phyloP scores from a whole-genome alignment of 1,140 invertebrate genomes.

The Brachionus calyciflorus region DNA sequence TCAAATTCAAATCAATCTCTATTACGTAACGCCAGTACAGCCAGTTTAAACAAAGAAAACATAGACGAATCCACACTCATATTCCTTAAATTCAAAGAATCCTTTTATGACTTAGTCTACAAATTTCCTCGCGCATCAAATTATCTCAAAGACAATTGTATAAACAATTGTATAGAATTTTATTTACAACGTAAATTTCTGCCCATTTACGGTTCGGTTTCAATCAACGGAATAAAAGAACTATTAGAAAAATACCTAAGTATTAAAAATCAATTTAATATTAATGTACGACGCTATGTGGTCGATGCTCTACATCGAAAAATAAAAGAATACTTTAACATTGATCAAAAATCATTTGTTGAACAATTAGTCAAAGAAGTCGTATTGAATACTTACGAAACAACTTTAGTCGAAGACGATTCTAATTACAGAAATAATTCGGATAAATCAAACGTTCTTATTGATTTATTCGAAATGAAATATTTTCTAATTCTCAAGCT shows the following conservation, averaged over 20 bases:
- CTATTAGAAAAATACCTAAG: constrained; percentile 30
- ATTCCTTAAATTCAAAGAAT: constrained; percentile 38
- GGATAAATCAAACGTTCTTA: not conserved
- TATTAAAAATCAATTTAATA: not conserved
- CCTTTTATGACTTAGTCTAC: constrained; percentile 40
- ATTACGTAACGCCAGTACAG: not conserved
- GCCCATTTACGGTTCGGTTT: not conserved
- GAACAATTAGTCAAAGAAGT: constrained; percentile 23
- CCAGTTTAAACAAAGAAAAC: not conserved
- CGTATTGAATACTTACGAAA: not conserved
- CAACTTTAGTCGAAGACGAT: constrained; percentile 22
- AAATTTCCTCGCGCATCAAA: constrained; percentile 27
- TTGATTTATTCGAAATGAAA: constrained; percentile 36
- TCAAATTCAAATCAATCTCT: not conserved
- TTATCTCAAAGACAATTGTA: constrained; percentile 38
- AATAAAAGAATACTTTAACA: constrained; percentile 11
- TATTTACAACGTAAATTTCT: constrained; percentile 8
- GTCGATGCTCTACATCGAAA: constrained; percentile 6
- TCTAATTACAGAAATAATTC: not conserved
- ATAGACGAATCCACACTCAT: not conserved
- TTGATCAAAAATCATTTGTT: constrained; percentile 25
- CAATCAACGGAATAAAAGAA: constrained; percentile 19
- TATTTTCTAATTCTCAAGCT: not conserved
- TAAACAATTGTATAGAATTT: constrained; percentile 34
- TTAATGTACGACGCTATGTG: constrained; percentile 5